These are phyloP conservation scores for Onychostruthus taczanowskii DNA, from an alignment of 2,113 vertebrate species.

Conservation along the genomic window DNA sequence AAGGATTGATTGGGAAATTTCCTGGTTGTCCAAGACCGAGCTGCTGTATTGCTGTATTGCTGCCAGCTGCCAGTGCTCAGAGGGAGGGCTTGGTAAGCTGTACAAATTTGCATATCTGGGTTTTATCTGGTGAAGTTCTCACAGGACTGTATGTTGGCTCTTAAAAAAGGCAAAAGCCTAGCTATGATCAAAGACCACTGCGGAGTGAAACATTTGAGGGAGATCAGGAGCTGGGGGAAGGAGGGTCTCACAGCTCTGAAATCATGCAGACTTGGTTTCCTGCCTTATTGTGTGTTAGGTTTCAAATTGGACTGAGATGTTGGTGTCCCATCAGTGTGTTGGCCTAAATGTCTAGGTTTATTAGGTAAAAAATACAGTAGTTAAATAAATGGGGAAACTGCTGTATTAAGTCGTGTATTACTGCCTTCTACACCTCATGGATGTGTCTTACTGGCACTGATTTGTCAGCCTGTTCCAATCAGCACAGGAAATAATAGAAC, in stretches of 20 bases:
- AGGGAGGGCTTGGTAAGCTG: background rate
- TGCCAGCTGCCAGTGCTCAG: background rate
- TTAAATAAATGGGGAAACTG: background rate
- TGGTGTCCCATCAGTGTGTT: background rate
- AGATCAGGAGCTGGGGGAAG: background rate
- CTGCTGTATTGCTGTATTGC: background rate
- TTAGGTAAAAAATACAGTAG: background rate
- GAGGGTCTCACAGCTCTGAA: background rate
- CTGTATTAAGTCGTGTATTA: background rate
- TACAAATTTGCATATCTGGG: background rate
- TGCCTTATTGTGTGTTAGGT: background rate
- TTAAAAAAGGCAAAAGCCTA: background rate
- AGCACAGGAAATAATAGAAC: background rate
- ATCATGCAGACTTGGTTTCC: background rate
- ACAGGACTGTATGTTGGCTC: background rate
- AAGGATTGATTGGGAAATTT: background rate
- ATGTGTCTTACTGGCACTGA: background rate
- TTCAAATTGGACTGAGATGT: background rate
- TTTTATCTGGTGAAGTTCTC: background rate
- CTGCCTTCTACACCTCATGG: background rate
- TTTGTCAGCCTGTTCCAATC: background rate
- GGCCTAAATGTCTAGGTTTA: background rate
- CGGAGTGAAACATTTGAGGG: background rate
- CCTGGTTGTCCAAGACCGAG: background rate
- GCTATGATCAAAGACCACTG: background rate